Conservation (phyloP, 35 echinoderm and acorn worm species). For the Ophiothrix spiculata region DNA sequence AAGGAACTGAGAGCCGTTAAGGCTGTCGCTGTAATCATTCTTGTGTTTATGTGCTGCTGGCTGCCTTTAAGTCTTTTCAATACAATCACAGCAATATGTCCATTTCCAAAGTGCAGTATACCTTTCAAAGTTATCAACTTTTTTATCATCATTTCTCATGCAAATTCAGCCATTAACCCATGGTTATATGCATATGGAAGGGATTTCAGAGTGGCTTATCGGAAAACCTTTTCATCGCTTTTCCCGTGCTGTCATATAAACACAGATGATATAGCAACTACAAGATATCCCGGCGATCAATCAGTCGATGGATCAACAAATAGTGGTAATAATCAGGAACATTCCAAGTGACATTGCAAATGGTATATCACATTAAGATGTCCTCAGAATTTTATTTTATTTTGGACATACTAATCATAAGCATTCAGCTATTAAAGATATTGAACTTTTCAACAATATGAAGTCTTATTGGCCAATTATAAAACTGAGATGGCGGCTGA, state of each 20-base stretch:
- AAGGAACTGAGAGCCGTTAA: constrained; percentile 56
- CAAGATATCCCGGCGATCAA: background rate
- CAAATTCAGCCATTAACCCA: constrained; percentile 55
- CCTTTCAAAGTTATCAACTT: background rate
- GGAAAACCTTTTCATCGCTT: constrained; percentile 30
- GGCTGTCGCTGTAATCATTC: constrained; percentile 53
- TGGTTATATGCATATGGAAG: constrained; percentile 63
- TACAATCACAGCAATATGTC: constrained; percentile 25
- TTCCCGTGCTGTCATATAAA: constrained; percentile 41
- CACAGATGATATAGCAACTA: background rate
- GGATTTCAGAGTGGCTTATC: constrained; percentile 52
- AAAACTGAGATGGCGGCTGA: too few species aligned
- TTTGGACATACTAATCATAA: too few species aligned
- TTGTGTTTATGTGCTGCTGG: constrained; percentile 61
- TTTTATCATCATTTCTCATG: constrained; percentile 52
- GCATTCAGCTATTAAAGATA: too few species aligned
- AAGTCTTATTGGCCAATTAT: too few species aligned
- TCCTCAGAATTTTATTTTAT: too few species aligned
- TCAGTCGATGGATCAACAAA: background rate
- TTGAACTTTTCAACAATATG: too few species aligned
- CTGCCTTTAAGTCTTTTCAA: constrained; percentile 56
- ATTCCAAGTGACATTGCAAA: background rate
- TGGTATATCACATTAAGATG: too few species aligned
- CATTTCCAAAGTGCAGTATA: background rate
- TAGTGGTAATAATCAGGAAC: background rate